phyloP scores from a whole-genome alignment of 2,113 vertebrate species.

The Noturus placidus region DNA sequence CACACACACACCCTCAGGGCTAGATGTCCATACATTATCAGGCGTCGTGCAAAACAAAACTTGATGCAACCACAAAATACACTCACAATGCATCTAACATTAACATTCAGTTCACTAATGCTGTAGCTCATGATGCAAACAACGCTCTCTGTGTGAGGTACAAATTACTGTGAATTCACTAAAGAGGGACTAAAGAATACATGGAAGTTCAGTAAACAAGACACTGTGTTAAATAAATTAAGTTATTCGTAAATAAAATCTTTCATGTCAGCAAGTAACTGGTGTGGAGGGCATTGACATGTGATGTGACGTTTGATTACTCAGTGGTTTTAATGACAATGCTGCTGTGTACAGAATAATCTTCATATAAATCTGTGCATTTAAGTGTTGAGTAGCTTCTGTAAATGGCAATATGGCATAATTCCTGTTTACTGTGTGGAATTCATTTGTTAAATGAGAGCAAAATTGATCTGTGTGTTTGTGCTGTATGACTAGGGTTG shows the following conservation, averaged over 20 bases:
- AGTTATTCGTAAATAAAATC: background rate
- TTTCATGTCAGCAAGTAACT: background rate
- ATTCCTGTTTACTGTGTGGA: background rate
- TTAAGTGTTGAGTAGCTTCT: background rate
- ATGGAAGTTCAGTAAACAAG: background rate
- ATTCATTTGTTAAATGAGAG: background rate
- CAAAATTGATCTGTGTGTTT: background rate
- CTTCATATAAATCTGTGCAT: background rate
- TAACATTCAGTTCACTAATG: background rate
- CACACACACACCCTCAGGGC: slow-evolving; percentile 1
- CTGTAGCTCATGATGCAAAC: background rate
- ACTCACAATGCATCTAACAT: background rate
- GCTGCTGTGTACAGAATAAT: background rate
- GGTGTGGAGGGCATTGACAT: background rate
- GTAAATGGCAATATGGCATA: background rate
- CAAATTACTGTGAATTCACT: background rate
- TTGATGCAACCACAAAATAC: background rate
- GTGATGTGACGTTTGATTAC: background rate
- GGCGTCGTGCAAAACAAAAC: background rate
- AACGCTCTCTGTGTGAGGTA: background rate
- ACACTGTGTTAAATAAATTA: background rate
- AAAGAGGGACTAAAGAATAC: background rate
- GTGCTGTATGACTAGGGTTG: background rate
- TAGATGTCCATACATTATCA: slow-evolving; percentile 10
- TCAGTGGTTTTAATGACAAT: background rate